These are phyloP conservation scores for Minunthozetes semirufus DNA, from an alignment of 2,888 invertebrate species.

Conservation along the genomic window DNA sequence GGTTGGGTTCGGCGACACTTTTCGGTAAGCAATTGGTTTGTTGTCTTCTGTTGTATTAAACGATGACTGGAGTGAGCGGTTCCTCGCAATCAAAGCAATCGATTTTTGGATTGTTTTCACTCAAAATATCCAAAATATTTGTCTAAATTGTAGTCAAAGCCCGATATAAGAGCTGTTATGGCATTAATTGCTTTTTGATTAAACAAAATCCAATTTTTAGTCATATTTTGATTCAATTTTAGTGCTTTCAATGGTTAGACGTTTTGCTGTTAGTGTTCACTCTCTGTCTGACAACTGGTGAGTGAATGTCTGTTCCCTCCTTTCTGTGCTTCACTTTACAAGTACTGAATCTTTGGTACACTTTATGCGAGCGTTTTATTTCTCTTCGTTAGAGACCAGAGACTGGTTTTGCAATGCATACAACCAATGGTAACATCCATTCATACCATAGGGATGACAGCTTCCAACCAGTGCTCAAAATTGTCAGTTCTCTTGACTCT, in stretches of 20 bases:
- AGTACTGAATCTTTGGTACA: conserved; percentile 9
- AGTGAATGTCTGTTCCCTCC: too few relatives aligned
- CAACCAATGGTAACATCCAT: too few relatives aligned
- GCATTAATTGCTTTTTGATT: too few relatives aligned
- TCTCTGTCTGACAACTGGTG: neutral
- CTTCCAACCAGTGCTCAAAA: too few relatives aligned
- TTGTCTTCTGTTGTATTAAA: neutral
- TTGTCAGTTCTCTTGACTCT: too few relatives aligned
- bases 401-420: neutral
- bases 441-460: too few relatives aligned
- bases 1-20: neutral
- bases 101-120: neutral
- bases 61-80: neutral
- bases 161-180: too few relatives aligned
- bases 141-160: too few relatives aligned
- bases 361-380: conserved; percentile 6
- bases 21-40: neutral
- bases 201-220: too few relatives aligned
- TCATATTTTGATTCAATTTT: too few relatives aligned
- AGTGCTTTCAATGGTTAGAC: too few relatives aligned
- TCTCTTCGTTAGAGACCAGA: neutral
- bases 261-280: neutral
- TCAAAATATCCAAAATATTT: neutral
- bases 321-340: conserved; percentile 6
- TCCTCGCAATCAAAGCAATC: neutral